A percentile compares a stretch with the other conserved stretches of the same genome.
Conservation (phyloP, 2,113 vertebrate species). For the Syrrhaptes paradoxus region DNA sequence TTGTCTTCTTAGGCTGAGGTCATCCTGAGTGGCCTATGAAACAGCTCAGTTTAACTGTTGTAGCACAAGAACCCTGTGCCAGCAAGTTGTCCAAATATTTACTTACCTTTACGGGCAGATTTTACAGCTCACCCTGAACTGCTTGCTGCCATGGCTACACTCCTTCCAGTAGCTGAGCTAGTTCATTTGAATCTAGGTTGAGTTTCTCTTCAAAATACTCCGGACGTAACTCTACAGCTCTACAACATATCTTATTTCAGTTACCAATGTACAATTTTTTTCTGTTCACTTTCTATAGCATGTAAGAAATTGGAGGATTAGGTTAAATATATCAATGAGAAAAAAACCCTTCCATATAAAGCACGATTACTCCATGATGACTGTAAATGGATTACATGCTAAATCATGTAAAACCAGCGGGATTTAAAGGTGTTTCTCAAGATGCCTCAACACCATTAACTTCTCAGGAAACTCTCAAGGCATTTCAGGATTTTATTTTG, state of each 20-base stretch:
- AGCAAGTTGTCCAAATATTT: conserved; percentile 63
- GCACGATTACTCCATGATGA: background rate
- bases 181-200: background rate
- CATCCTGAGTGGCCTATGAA: background rate
- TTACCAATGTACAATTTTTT: background rate
- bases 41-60: background rate
- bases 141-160: conserved; percentile 2
- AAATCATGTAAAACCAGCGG: background rate
- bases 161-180: background rate
- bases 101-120: conserved; percentile 25
- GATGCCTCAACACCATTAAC: background rate
- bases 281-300: background rate
- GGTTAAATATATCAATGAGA: background rate
- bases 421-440: conserved; percentile 1
- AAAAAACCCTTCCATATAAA: background rate
- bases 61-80: background rate
- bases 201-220: background rate
- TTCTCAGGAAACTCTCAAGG: background rate
- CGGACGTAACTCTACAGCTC: background rate
- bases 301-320: background rate
- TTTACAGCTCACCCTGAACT: conserved; percentile 5
- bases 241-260: background rate
- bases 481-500: background rate
- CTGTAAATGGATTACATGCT: background rate
- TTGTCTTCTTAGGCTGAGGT: background rate